phyloP scores from a whole-genome alignment of 2,888 invertebrate genomes.

The Boloria selene region DNA sequence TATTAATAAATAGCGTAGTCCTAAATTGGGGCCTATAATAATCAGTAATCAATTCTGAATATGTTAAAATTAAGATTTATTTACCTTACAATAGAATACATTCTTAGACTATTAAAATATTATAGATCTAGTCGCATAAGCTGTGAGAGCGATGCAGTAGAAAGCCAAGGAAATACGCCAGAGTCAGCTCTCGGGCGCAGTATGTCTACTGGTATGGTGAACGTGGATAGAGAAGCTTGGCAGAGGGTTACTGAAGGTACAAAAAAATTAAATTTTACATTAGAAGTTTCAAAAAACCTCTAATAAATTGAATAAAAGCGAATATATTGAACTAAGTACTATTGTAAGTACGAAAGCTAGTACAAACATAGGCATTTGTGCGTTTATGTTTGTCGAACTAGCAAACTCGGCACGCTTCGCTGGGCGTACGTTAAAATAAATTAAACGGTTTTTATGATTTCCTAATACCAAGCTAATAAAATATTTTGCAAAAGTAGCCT shows the following conservation, averaged over 20 bases:
- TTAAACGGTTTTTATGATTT: no score
- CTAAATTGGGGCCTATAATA: no score
- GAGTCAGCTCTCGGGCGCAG: slow-evolving; percentile 84
- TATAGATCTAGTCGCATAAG: slow-evolving; percentile 83
- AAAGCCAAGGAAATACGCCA: slow-evolving; percentile 48
- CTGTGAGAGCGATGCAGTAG: slow-evolving; percentile 83
- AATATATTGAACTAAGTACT: no score
- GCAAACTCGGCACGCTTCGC: no score
- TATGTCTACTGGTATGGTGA: slow-evolving; percentile 90
- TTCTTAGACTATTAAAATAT: not conserved
- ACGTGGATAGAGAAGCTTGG: slow-evolving; percentile 84
- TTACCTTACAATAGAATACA: not conserved
- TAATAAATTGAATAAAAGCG: not conserved
- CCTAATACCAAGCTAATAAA: no score
- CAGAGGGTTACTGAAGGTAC: slow-evolving; percentile 78
- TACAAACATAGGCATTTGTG: slow-evolving; percentile 26
- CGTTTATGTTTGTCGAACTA: not conserved
- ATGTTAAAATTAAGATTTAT: no score
- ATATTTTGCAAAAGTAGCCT: no score
- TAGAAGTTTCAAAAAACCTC: not conserved
- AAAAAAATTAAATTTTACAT: not conserved
- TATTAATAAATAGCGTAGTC: no score
- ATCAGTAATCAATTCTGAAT: no score
- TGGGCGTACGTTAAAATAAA: no score
- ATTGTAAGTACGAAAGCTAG: not conserved